Conservation (phyloP, 2,113 vertebrate genomes). For the Zonotrichia leucophrys region DNA sequence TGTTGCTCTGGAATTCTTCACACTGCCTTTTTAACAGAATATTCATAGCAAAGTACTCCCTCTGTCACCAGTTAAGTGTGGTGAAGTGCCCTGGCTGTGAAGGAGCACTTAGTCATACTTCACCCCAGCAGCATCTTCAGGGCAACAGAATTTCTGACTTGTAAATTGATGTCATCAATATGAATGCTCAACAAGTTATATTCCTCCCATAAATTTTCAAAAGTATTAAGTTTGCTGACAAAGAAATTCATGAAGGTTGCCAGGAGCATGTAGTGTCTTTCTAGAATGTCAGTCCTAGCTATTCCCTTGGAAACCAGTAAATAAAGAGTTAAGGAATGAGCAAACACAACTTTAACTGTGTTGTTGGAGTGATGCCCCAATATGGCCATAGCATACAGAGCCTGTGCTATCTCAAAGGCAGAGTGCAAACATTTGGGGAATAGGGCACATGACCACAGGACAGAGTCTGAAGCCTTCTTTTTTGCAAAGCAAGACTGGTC, state of each 20-base stretch:
- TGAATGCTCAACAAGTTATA: not conserved
- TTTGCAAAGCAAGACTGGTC: not conserved
- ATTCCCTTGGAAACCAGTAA: constrained; percentile 23
- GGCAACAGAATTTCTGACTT: not conserved
- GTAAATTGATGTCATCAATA: not conserved
- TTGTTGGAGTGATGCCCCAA: constrained; percentile 57
- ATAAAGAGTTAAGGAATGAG: constrained; percentile 56
- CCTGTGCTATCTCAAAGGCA: constrained; percentile 57
- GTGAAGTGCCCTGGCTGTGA: not conserved
- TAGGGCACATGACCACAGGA: not conserved
- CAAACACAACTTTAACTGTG: constrained; percentile 38
- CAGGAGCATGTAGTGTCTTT: not conserved
- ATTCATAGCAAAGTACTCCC: not conserved
- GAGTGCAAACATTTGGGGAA: constrained; percentile 46
- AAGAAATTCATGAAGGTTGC: not conserved
- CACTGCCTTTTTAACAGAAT: not conserved
- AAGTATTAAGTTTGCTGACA: not conserved
- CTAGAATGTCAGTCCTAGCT: not conserved
- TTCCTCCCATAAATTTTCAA: not conserved
- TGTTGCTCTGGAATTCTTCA: not conserved
- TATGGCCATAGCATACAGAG: constrained; percentile 49
- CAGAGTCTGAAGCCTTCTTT: not conserved
- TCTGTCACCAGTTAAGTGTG: not conserved
- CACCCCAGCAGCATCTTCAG: not conserved
- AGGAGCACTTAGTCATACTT: not conserved